Conservation (phyloP, 2,797 vertebrate genomes). For the Poecilia picta region DNA sequence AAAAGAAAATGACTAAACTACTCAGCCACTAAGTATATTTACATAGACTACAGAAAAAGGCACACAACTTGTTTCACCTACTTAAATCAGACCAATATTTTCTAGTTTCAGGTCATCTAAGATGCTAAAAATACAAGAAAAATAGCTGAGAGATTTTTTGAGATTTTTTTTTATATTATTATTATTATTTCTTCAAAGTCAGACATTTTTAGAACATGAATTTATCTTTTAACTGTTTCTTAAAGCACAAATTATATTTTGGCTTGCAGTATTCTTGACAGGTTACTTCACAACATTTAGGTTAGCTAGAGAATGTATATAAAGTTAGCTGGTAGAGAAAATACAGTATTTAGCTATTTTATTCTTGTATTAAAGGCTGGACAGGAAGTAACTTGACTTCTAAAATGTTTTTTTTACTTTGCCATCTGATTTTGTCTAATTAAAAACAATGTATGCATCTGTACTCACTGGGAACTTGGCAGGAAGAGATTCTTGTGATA, state of each 20-base stretch:
- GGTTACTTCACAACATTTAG: not conserved
- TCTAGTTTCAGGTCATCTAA: not conserved
- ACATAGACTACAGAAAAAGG: not conserved
- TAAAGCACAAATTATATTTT: not conserved
- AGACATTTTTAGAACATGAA: not conserved
- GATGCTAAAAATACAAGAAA: not conserved
- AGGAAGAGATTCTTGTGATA: not conserved
- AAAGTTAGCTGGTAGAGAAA: not conserved
- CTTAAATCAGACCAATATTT: not conserved
- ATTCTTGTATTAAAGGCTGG: not conserved
- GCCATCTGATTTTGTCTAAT: not conserved
- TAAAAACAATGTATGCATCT: not conserved
- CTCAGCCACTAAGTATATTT: not conserved
- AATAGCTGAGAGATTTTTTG: not conserved
- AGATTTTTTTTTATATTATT: not conserved
- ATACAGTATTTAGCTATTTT: not conserved
- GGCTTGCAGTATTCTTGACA: not conserved
- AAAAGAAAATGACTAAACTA: not conserved
- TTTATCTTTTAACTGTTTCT: not conserved
- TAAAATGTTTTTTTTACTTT: not conserved
- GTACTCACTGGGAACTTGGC: not conserved
- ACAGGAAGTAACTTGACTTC: not conserved
- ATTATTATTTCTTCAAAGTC: not conserved
- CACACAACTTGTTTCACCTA: not conserved
- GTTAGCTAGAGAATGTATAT: not conserved